Conservation (phyloP, 2,113 vertebrate species). For the Aegotheles bennettii region DNA sequence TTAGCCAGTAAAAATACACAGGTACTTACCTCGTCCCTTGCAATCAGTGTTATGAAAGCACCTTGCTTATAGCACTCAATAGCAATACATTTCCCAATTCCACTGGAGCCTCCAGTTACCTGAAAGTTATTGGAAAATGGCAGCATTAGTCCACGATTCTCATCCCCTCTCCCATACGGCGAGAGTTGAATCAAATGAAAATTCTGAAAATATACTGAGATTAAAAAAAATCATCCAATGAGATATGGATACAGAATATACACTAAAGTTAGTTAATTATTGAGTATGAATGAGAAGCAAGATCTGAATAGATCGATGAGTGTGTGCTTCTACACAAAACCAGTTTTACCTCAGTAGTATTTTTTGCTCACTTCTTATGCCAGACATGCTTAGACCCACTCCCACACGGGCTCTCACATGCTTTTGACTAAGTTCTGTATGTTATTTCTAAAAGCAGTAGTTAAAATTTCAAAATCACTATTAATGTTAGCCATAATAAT, state of each 20-base stretch:
- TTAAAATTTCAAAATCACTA: neutral
- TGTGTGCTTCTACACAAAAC: neutral
- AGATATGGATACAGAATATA: neutral
- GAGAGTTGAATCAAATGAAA: neutral
- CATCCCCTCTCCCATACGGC: neutral
- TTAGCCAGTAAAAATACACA: neutral
- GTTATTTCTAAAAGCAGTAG: neutral
- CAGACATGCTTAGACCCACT: neutral
- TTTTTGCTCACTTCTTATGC: neutral
- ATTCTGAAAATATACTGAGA: neutral
- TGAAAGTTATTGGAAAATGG: slow-evolving; percentile 48
- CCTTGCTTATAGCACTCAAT: slow-evolving; percentile 94
- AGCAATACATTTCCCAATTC: slow-evolving; percentile 95
- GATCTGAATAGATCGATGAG: accelerated
- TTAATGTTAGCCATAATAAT: neutral
- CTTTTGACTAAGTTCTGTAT: neutral
- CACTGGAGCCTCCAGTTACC: slow-evolving; percentile 97
- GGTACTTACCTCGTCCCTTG: slow-evolving; percentile 88
- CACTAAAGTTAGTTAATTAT: neutral
- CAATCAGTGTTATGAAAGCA: slow-evolving; percentile 95
- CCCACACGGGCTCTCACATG: neutral
- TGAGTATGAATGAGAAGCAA: neutral
- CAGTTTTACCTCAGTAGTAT: neutral
- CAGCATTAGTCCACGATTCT: neutral
- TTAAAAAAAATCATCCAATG: neutral